Evolutionary conservation across 2,113 vertebrate species (phyloP), one percentile per base, ranked within the genome.

Genomic region (Dryoscopus gambensis): DNA sequence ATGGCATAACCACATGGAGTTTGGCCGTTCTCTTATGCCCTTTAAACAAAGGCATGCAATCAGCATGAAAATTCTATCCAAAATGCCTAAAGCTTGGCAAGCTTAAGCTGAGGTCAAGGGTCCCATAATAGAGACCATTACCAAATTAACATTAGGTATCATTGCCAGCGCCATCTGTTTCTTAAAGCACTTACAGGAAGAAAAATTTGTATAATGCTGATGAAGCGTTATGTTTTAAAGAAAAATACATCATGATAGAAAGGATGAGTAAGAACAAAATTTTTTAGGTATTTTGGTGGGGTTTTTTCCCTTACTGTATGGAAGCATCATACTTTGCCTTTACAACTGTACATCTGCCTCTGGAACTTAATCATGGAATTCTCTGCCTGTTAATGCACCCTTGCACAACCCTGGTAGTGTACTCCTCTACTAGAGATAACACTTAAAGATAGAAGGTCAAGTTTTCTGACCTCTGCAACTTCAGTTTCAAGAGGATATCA

Each of bases 271-370:
- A 69, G 13, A 62, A 23, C 3, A 75, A 74, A 81, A 57, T 40
- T 1, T 35, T 75, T 30, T 4, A 20, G 5, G 14, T 8, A 23
- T 40, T 25, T 70, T 47, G 10, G 3, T 25, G 5, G 16, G 1
- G 1, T 2, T 30, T 57, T 31, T 9, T 2, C 3, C 8, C 10
- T 80, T 75, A 10, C 33, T 89, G n/a, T 71, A 17, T 25, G 27
- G 40, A 91, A 87, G 28, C 4, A 15, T 46, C 10, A 15, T 22
- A 30, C 4, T 73, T 81, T 56, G 5, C 24, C 15, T 79, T 10
- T 64, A 52, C 20, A 46, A 49, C 7, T 23, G 39, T 21, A 31
- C 15, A 49, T 69, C 28, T 64, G 8, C 37, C 19, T 91, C 25
- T 39, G 23, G 27, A 86, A 11, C 8, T 25, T 56, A 70, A 81